phyloP scores from a whole-genome alignment of 2,113 vertebrate species.

The Osmerus mordax region DNA sequence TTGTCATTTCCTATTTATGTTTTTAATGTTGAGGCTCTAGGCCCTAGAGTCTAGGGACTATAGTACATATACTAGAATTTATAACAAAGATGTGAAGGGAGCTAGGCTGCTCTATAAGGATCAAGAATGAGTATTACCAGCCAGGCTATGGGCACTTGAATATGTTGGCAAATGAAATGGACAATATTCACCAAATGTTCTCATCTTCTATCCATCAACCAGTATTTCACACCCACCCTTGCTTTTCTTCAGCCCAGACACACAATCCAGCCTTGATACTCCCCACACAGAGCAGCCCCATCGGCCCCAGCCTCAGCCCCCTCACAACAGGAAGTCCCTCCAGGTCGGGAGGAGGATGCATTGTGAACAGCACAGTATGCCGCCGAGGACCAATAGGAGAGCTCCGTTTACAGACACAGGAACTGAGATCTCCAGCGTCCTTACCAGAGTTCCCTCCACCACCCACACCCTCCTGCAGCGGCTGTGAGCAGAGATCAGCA shows the following conservation, averaged over 20 bases:
- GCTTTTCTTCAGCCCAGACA: neutral
- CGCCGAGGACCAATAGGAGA: conserved; percentile 40
- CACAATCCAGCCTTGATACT: neutral
- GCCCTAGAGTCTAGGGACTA: too few species aligned
- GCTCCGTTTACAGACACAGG: conserved; percentile 41
- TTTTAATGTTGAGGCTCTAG: too few species aligned
- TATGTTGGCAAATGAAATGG: too few species aligned
- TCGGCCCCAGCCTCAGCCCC: conserved; percentile 6
- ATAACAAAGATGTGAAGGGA: too few species aligned
- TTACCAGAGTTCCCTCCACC: neutral
- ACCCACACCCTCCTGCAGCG: neutral
- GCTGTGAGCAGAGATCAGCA: neutral
- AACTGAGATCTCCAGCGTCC: conserved; percentile 23
- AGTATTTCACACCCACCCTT: too few species aligned
- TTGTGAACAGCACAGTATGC: conserved; percentile 22
- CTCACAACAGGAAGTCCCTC: conserved; percentile 52
- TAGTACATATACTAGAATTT: too few species aligned
- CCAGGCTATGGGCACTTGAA: too few species aligned
- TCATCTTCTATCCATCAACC: too few species aligned
- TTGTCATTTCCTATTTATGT: too few species aligned
- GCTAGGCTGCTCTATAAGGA: too few species aligned
- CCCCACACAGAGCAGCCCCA: conserved; percentile 2
- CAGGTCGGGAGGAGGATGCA: conserved; percentile 46
- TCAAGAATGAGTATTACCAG: too few species aligned
- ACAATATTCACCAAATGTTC: too few species aligned